These are phyloP conservation scores for Hypselothyrea guttata DNA, from an alignment of 2,888 invertebrate genomes.

Conservation along the genomic window DNA sequence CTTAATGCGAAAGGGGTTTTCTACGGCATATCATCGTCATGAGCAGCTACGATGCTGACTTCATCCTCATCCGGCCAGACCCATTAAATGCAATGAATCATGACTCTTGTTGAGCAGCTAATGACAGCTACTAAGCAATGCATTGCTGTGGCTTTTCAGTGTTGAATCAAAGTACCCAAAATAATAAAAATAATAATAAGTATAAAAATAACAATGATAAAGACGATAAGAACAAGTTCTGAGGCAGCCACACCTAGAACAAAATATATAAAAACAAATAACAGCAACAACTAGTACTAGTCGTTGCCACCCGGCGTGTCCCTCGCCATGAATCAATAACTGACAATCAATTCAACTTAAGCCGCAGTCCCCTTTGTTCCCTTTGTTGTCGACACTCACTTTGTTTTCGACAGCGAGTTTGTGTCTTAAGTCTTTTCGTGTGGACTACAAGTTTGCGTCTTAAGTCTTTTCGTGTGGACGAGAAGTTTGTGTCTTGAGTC, in stretches of 20 bases:
- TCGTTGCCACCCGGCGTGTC: constrained; percentile 38
- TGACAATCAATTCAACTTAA: constrained; percentile 59
- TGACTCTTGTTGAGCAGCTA: constrained; percentile 39
- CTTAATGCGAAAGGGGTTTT: constrained; percentile 15
- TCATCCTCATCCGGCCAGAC: constrained; percentile 42
- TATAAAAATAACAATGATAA: constrained; percentile 23
- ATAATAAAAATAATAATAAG: constrained; percentile 11
- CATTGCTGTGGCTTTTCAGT: not conserved
- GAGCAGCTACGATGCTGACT: constrained; percentile 48
- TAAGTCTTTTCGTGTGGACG: constrained; percentile 30
- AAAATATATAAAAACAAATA: constrained; percentile 24
- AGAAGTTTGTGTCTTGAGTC: constrained; percentile 72
- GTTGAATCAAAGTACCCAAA: too few species aligned
- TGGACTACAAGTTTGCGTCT: constrained; percentile 38
- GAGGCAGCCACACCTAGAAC: constrained; percentile 52
- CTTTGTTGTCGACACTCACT: constrained; percentile 36
- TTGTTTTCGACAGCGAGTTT: constrained; percentile 52
- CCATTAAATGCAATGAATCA: constrained; percentile 70
- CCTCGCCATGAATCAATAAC: constrained; percentile 37
- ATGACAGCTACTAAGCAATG: constrained; percentile 30
- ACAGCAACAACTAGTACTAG: constrained; percentile 2
- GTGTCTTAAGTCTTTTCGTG: constrained; percentile 67
- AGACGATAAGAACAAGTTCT: constrained; percentile 55
- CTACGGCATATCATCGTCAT: constrained; percentile 10
- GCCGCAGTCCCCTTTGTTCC: constrained; percentile 13